Evolutionary conservation across 2,113 vertebrate species (phyloP).

Genomic region (Misgurnus anguillicaudatus): DNA sequence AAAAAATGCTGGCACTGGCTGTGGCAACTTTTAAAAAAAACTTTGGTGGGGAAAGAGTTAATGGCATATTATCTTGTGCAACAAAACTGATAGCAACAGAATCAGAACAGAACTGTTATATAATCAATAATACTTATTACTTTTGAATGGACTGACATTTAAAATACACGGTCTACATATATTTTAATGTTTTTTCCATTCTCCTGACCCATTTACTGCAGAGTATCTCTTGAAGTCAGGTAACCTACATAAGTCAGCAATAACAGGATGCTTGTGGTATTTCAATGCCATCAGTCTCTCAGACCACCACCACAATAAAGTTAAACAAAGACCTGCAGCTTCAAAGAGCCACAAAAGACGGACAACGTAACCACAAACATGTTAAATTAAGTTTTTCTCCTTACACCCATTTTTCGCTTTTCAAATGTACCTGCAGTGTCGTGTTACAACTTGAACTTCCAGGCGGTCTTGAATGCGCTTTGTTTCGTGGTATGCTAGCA

Average conservation of each 20-base stretch:
- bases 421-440: not conserved
- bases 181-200: not conserved
- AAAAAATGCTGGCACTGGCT: too few relatives aligned
- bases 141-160: too few relatives aligned
- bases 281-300: not conserved
- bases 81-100: too few relatives aligned
- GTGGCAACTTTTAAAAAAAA: too few relatives aligned
- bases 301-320: not conserved
- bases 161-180: too few relatives aligned
- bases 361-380: not conserved
- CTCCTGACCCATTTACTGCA: not conserved
- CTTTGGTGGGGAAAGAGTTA: too few relatives aligned
- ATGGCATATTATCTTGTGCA: too few relatives aligned
- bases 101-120: too few relatives aligned
- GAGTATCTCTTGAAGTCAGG: not conserved
- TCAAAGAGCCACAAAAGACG: not conserved
- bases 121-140: too few relatives aligned
- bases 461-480: slow-evolving; percentile 2
- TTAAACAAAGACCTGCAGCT: not conserved
- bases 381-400: not conserved
- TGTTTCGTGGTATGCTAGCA: not conserved
- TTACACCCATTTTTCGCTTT: not conserved
- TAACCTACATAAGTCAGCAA: not conserved
- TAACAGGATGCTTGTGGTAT: slow-evolving; percentile 2
- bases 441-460: slow-evolving; percentile 21